Evolutionary conservation across 2,113 vertebrate genomes (phyloP).

Genomic region (Arothron firmamentum): DNA sequence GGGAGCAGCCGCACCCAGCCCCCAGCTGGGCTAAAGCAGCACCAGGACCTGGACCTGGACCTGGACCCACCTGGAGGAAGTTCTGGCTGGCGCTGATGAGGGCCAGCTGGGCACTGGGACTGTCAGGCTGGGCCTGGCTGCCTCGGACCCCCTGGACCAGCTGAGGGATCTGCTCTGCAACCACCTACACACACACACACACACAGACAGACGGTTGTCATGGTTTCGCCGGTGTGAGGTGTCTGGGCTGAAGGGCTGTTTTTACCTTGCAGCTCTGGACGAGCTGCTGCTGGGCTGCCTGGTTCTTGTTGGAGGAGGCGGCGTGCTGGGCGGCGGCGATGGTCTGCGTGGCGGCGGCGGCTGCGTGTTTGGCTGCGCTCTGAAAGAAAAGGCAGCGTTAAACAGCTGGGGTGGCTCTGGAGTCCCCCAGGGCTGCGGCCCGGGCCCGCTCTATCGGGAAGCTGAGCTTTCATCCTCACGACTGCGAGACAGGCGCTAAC

Average conservation of each 20-base stretch:
- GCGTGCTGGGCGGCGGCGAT: constrained; percentile 90
- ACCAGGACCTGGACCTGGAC: no score
- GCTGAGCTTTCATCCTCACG: no score
- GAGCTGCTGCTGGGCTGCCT: constrained; percentile 87
- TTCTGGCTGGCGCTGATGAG: constrained; percentile 94
- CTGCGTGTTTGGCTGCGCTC: constrained; percentile 92
- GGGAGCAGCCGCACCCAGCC: no score
- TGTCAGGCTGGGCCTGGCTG: constrained; percentile 93
- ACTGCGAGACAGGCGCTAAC: no score
- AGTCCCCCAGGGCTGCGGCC: no score
- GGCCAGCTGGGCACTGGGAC: constrained; percentile 90
- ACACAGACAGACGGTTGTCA: background rate
- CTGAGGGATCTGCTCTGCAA: constrained; percentile 94
- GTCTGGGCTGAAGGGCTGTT: background rate
- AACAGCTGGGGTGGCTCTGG: background rate
- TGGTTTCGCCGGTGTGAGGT: no score
- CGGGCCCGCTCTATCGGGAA: no score
- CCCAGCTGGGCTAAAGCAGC: no score
- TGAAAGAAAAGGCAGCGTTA: constrained; percentile 41
- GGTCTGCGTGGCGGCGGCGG: constrained; percentile 90
- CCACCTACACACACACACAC: constrained; percentile 75
- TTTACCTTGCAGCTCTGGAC: constrained; percentile 95
- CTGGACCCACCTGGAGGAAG: constrained; percentile 94
- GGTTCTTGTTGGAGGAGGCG: constrained; percentile 87
- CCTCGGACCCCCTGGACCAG: constrained; percentile 93